Base-by-base conservation (phyloP, 2,888 invertebrate species). In the Caradrina clavipalpis region DNA sequence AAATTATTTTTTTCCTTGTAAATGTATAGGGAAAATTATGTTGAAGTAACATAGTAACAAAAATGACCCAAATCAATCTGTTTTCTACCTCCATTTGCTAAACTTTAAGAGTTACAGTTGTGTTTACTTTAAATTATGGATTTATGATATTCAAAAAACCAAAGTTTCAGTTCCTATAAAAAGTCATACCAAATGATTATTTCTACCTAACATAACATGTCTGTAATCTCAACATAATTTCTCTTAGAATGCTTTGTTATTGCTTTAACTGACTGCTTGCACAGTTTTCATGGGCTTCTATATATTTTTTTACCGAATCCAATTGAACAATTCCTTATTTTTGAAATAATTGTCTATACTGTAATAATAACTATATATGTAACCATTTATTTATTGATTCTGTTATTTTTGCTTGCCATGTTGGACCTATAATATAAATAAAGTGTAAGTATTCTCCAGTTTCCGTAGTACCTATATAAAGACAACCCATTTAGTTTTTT, bases 381-480 rank as follows among this genome's bases (percentile, higher is more conserved):
- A 56, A 75, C 60, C n/a, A 60, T 50, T 51, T 19, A 26, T 26
- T 26, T 35, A 76, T 47, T 55, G 10, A 54, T 80, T 76, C 22
- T 64, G 19, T 77, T 54, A 59, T 76, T 63, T 76, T 61, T 77
- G 76, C 76, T 76, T 60, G 47, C 76, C 54, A 19, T 80, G 56
- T 62, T 75, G 76, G 76, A 77, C 54, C 21, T 39, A 21, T 58
- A 61, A 50, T 68, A 67, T 54, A 39, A 60, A 54, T 45, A 47
- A 56, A 76, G 63, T 58, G 76, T 77, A 76, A 77, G 76, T 76
- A 76, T 80, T 61, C 26, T 45, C 60, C 31, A 42, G 21, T n/a
- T 57, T 60, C 19, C 69, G 17, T 75, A 47, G 53, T 39, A n/a
- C 13, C 5, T 19, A 26, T n/a, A 68, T 68, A 11, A 51, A 56